phyloP scores from a whole-genome alignment of 2,888 invertebrate species.

The Ornithoptera priamus region DNA sequence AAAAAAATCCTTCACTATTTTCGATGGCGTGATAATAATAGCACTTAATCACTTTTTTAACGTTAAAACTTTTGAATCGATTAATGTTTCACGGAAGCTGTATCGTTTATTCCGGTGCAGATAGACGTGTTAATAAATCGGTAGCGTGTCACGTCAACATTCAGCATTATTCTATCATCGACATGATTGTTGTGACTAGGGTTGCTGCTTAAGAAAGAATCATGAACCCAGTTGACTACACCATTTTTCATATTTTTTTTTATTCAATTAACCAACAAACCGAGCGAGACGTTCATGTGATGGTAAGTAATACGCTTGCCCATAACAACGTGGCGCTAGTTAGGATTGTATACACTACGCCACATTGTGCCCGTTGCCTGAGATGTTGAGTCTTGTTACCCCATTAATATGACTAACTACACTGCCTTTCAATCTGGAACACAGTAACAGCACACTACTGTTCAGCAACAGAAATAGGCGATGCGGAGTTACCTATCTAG shows the following conservation, averaged over 20 bases:
- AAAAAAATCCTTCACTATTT: background rate
- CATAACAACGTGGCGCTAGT: too few species aligned
- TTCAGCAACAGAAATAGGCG: too few species aligned
- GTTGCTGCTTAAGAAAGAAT: slow-evolving; percentile 5
- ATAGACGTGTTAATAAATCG: slow-evolving; percentile 29
- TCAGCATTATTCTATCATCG: slow-evolving; percentile 23
- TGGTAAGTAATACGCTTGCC: too few species aligned
- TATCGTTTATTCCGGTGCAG: slow-evolving; percentile 13
- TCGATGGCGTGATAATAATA: background rate
- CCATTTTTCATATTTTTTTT: too few species aligned
- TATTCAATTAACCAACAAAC: background rate
- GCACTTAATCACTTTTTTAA: background rate
- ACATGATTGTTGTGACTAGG: slow-evolving; percentile 8
- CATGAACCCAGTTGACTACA: background rate
- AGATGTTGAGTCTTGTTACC: too few species aligned
- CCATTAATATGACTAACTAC: too few species aligned
- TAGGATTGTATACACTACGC: too few species aligned
- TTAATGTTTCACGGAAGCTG: slow-evolving; percentile 8
- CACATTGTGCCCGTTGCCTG: too few species aligned
- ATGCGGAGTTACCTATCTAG: too few species aligned
- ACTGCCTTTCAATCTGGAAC: too few species aligned
- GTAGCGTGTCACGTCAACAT: slow-evolving; percentile 27
- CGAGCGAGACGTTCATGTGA: background rate
- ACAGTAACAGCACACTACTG: too few species aligned
- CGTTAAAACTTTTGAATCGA: slow-evolving; percentile 1